Conservation (phyloP, 2,113 vertebrate species). For the Centropristis striata region DNA sequence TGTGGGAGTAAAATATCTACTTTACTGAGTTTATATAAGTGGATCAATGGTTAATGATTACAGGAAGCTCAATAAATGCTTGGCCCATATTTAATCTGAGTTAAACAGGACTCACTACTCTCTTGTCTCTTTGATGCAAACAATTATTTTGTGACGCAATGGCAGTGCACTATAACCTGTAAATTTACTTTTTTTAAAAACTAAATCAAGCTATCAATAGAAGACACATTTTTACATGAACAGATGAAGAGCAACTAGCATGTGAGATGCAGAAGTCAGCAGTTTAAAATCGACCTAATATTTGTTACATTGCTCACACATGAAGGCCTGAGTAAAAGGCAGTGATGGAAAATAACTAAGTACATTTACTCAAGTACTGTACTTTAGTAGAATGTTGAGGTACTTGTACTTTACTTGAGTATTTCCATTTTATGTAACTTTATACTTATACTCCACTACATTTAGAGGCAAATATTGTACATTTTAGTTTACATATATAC, state of each 20-base stretch:
- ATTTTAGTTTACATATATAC: too few relatives aligned
- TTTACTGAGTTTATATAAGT: background rate
- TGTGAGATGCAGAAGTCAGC: background rate
- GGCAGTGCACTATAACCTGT: background rate
- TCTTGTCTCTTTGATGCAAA: conserved; percentile 7
- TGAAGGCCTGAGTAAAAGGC: background rate
- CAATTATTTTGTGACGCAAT: too few relatives aligned
- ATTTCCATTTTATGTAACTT: too few relatives aligned
- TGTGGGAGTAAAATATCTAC: background rate
- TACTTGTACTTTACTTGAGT: too few relatives aligned
- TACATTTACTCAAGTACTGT: too few relatives aligned
- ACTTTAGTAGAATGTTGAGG: too few relatives aligned
- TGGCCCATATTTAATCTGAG: background rate
- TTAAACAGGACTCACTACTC: background rate
- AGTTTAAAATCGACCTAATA: background rate
- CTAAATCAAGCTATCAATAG: background rate
- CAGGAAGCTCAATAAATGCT: background rate
- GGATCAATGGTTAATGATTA: background rate
- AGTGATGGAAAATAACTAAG: too few relatives aligned
- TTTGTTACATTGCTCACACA: background rate
- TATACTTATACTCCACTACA: too few relatives aligned
- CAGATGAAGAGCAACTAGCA: too few relatives aligned
- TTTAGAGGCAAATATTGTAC: too few relatives aligned
- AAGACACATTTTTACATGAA: background rate
- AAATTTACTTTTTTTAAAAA: background rate